Evolutionary conservation across 2,888 invertebrate genomes (phyloP).

Genomic region (Arenicola marina): DNA sequence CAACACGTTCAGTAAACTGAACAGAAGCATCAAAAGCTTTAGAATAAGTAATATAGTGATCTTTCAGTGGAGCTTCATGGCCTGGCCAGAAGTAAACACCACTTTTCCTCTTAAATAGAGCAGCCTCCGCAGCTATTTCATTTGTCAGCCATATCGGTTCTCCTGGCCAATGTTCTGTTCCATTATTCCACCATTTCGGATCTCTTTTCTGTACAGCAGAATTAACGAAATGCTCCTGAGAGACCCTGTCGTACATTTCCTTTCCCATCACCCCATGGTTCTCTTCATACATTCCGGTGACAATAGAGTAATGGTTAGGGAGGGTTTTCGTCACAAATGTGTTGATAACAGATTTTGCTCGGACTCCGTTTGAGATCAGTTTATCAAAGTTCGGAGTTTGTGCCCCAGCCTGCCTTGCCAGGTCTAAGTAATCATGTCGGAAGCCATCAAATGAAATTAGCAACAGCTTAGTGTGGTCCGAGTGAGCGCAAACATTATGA

Average conservation of each 20-base stretch:
- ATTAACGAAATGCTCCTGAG: no score
- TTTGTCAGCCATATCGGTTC: constrained; percentile 60
- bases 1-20: constrained; percentile 40
- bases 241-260: constrained; percentile 67
- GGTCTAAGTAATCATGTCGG: constrained; percentile 70
- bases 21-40: constrained; percentile 49
- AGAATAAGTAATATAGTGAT: constrained; percentile 40
- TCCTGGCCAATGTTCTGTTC: constrained; percentile 11
- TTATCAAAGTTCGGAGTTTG: constrained; percentile 68
- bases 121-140: constrained; percentile 65
- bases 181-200: constrained; percentile 66
- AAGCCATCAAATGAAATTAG: constrained; percentile 76
- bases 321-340: constrained; percentile 70
- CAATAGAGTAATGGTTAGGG: constrained; percentile 76
- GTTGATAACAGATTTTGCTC: constrained; percentile 62
- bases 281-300: constrained; percentile 68
- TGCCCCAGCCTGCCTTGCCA: constrained; percentile 42
- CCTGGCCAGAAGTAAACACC: constrained; percentile 78
- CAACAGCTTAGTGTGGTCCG: no score
- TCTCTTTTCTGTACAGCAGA: constrained; percentile 30
- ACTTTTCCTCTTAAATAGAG: constrained; percentile 65
- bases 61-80: constrained; percentile 64
- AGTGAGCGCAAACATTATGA: no score
- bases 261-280: constrained; percentile 75
- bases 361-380: constrained; percentile 67